phyloP scores from a whole-genome alignment of 2,797 vertebrate genomes.

The Sebastes ruberrimus region DNA sequence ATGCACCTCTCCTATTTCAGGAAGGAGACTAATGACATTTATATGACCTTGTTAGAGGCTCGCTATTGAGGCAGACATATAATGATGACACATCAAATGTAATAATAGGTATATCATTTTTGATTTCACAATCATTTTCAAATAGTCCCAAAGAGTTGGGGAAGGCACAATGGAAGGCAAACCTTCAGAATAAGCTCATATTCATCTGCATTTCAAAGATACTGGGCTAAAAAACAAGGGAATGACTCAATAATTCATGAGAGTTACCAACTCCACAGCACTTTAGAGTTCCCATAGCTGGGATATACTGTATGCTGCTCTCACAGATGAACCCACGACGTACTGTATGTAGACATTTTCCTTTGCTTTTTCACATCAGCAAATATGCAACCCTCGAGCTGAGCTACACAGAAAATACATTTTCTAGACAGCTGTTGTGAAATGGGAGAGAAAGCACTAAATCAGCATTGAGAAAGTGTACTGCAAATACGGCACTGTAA shows the following conservation, averaged over 20 bases:
- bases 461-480: not conserved
- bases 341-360: conserved; percentile 12
- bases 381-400: conserved; percentile 26
- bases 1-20: conserved; percentile 69
- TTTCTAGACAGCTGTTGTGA: conserved; percentile 24
- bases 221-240: conserved; percentile 27
- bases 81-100: conserved; percentile 29
- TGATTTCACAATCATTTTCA: not conserved
- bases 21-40: conserved; percentile 63
- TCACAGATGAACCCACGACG: not conserved
- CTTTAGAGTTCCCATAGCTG: conserved; percentile 21
- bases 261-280: conserved; percentile 51
- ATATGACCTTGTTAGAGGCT: conserved; percentile 55
- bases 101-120: not conserved
- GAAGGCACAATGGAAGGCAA: not conserved
- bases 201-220: conserved; percentile 57
- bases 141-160: not conserved
- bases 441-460: not conserved
- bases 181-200: not conserved
- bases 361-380: conserved; percentile 26
- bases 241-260: conserved; percentile 71
- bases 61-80: not conserved
- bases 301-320: conserved; percentile 1
- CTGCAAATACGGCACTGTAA: not conserved
- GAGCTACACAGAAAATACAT: conserved; percentile 27